Percentiles rank a stretch among this genome's conserved stretches.
Conservation (phyloP, 1,140 invertebrate species). For the Drosophila sulfurigaster region DNA sequence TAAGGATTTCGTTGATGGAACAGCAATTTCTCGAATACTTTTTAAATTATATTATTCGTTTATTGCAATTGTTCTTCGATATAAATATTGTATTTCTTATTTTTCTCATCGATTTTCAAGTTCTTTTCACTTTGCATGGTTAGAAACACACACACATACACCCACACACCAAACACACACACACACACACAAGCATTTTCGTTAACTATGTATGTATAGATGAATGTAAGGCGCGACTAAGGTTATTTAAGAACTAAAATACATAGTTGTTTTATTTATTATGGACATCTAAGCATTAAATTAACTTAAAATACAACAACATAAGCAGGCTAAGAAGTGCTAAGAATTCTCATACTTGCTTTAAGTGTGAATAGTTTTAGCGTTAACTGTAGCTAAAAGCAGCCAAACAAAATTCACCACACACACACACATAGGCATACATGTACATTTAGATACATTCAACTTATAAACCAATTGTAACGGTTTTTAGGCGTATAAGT, state of each 20-base stretch:
- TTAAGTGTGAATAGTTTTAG: constrained; percentile 35
- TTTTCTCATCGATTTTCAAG: constrained; percentile 19
- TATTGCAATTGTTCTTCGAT: constrained; percentile 1
- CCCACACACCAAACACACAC: constrained; percentile 8
- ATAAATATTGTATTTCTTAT: not conserved
- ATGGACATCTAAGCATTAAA: constrained; percentile 40
- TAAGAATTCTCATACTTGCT: constrained; percentile 29
- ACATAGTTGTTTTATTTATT: constrained; percentile 41
- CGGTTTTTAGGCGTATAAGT: constrained; percentile 75
- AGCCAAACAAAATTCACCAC: constrained; percentile 37
- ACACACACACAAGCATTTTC: constrained; percentile 12
- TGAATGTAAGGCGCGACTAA: constrained; percentile 24
- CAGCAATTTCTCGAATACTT: constrained; percentile 31
- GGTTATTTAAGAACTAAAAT: constrained; percentile 50
- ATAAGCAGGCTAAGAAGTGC: constrained; percentile 45
- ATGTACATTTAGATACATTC: constrained; percentile 58
- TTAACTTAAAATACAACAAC: constrained; percentile 34
- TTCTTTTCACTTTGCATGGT: not conserved
- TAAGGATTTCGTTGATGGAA: constrained; percentile 61
- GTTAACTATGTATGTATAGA: constrained; percentile 48
- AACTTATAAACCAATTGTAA: constrained; percentile 70
- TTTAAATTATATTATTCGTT: constrained; percentile 22
- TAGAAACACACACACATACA: constrained; percentile 5
- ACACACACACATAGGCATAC: constrained; percentile 57
- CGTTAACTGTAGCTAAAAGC: constrained; percentile 56